Percentiles rank a stretch among this genome's conserved stretches.
Conservation (phyloP, 53 echinoderm and acorn worm species). For the Astropecten irregularis region DNA sequence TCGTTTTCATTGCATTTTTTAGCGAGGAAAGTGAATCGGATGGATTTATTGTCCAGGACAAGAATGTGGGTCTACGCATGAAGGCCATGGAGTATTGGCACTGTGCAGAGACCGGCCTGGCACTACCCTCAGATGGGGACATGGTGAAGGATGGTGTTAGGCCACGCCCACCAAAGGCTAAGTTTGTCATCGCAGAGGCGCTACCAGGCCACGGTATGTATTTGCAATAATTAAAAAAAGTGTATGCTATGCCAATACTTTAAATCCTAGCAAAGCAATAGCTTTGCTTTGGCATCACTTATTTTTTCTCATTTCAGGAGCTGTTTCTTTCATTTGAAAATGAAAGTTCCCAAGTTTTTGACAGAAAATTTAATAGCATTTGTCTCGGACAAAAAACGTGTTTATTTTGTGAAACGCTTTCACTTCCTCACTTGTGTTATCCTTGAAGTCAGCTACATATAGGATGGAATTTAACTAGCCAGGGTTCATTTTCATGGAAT, state of each 20-base stretch:
- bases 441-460: too few relatives aligned
- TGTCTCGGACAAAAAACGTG: too few relatives aligned
- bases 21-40: slow-evolving; percentile 86
- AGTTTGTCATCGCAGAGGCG: slow-evolving; percentile 95
- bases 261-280: too few relatives aligned
- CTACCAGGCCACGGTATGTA: slow-evolving; percentile 80
- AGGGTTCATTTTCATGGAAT: too few relatives aligned
- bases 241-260: neutral
- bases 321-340: too few relatives aligned
- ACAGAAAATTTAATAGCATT: too few relatives aligned
- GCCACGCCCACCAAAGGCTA: slow-evolving; percentile 38
- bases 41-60: slow-evolving; percentile 82
- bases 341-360: too few relatives aligned
- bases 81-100: slow-evolving; percentile 99
- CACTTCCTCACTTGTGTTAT: too few relatives aligned
- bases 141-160: neutral
- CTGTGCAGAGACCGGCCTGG: slow-evolving; percentile 80
- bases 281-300: too few relatives aligned
- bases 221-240: neutral
- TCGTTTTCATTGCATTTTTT: slow-evolving; percentile 1
- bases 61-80: slow-evolving; percentile 81
- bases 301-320: too few relatives aligned
- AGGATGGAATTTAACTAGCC: too few relatives aligned
- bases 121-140: slow-evolving; percentile 30
- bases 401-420: too few relatives aligned